Conservation (phyloP, 2,888 invertebrate species). For the Platycheirus albimanus region DNA sequence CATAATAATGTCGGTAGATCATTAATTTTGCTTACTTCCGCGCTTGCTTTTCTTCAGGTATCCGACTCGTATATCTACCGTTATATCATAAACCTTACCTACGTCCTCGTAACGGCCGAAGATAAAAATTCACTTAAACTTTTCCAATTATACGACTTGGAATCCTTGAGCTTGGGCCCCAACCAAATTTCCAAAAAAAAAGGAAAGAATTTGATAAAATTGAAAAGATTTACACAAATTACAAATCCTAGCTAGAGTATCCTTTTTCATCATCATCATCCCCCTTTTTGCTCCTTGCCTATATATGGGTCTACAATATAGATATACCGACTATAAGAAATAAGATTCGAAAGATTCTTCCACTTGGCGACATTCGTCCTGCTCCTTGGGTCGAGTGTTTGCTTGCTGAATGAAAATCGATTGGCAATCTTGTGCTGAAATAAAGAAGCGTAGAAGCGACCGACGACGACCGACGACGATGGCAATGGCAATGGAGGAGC, state of each 20-base stretch:
- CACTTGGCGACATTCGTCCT: slow-evolving; percentile 22
- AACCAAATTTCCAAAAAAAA: slow-evolving; percentile 9
- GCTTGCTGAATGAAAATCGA: slow-evolving; percentile 58
- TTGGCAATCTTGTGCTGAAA: slow-evolving; percentile 68
- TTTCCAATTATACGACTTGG: slow-evolving; percentile 74
- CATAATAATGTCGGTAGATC: slow-evolving; percentile 64
- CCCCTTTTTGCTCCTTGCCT: not conserved
- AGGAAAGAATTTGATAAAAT: slow-evolving; percentile 48
- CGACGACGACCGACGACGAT: no score
- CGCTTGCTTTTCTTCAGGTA: slow-evolving; percentile 25
- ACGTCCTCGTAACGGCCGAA: slow-evolving; percentile 46
- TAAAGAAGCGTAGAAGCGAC: slow-evolving; percentile 67
- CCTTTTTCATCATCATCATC: slow-evolving; percentile 25
- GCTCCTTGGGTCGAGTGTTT: not conserved
- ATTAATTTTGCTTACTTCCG: slow-evolving; percentile 54
- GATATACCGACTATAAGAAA: no score
- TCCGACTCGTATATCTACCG: not conserved
- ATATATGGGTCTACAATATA: no score
- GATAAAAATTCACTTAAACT: slow-evolving; percentile 75
- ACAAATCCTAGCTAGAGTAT: slow-evolving; percentile 65
- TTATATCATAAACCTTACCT: not conserved
- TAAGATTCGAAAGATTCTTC: slow-evolving; percentile 58
- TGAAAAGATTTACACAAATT: slow-evolving; percentile 75
- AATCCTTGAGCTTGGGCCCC: slow-evolving; percentile 48
- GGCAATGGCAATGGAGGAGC: not conserved